phyloP scores from a whole-genome alignment of 2,797 vertebrate genomes.

The Pyrocephalus nanus region DNA sequence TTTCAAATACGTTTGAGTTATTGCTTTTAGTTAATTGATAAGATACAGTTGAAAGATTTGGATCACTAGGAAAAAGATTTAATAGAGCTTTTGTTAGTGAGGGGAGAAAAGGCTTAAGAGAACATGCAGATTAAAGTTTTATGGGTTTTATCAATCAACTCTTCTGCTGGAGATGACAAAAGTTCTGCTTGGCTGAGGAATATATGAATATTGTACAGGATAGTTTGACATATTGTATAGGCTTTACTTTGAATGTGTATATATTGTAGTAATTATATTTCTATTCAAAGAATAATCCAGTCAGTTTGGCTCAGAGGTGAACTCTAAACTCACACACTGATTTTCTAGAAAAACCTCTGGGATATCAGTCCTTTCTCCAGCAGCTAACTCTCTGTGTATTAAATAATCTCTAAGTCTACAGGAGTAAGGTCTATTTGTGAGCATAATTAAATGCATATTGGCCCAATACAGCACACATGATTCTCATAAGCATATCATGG shows the following conservation, averaged over 20 bases:
- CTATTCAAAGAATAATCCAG: neutral
- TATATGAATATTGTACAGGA: neutral
- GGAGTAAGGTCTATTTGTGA: neutral
- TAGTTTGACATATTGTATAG: neutral
- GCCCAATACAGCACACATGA: fast-evolving
- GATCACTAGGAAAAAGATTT: neutral
- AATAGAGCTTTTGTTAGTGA: neutral
- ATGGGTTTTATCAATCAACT: neutral
- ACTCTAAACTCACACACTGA: neutral
- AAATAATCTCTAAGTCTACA: neutral
- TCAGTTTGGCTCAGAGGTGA: neutral
- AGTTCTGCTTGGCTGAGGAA: neutral
- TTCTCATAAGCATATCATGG: neutral
- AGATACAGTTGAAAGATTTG: neutral
- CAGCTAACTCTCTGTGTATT: neutral
- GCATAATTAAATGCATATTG: neutral
- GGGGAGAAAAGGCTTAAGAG: neutral
- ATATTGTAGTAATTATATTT: neutral
- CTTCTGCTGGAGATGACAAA: neutral
- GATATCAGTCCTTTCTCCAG: neutral
- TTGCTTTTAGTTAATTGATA: neutral
- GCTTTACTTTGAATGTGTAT: neutral
- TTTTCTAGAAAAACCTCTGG: neutral
- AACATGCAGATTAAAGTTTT: neutral
- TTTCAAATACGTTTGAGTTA: neutral